These are phyloP conservation scores for Mastacembelus armatus DNA, from an alignment of 2,797 vertebrate species.

Conservation along the genomic window DNA sequence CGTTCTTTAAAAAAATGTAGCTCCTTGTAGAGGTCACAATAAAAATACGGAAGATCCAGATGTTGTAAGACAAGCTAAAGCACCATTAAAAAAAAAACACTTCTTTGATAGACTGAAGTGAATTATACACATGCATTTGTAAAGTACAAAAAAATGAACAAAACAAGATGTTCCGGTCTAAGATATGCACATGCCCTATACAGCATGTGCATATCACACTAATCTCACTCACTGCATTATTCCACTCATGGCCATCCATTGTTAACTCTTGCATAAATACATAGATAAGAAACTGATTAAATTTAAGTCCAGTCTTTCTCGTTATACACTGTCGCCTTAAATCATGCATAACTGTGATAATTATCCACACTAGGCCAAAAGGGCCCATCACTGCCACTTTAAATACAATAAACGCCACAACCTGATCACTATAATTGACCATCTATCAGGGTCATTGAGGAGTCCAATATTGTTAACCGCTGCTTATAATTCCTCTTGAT, in stretches of 20 bases:
- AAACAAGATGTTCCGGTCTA: slow-evolving; percentile 20
- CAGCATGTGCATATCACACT: slow-evolving; percentile 56
- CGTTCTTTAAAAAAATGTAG: slow-evolving; percentile 41
- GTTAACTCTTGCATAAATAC: slow-evolving; percentile 85
- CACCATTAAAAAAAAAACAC: slow-evolving; percentile 25
- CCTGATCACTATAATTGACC: slow-evolving; percentile 88
- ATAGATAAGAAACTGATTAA: slow-evolving; percentile 84
- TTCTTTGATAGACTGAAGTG: slow-evolving; percentile 20
- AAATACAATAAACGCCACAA: slow-evolving; percentile 84
- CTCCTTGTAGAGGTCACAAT: slow-evolving; percentile 31
- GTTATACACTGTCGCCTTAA: slow-evolving; percentile 82
- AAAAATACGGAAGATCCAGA: slow-evolving; percentile 27
- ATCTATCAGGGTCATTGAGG: slow-evolving; percentile 87
- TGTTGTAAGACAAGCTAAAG: background rate
- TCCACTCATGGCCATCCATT: slow-evolving; percentile 68
- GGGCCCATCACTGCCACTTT: slow-evolving; percentile 84
- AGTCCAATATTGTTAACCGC: slow-evolving; percentile 81
- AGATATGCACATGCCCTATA: slow-evolving; percentile 28
- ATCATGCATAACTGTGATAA: slow-evolving; percentile 87
- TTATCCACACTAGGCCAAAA: slow-evolving; percentile 82
- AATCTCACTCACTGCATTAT: slow-evolving; percentile 72
- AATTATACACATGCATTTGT: slow-evolving; percentile 15
- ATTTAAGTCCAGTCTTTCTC: slow-evolving; percentile 82
- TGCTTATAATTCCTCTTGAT: slow-evolving; percentile 87
- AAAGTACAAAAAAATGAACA: background rate